phyloP scores from a whole-genome alignment of 2,888 invertebrate species.

The Zele albiditarsus region DNA sequence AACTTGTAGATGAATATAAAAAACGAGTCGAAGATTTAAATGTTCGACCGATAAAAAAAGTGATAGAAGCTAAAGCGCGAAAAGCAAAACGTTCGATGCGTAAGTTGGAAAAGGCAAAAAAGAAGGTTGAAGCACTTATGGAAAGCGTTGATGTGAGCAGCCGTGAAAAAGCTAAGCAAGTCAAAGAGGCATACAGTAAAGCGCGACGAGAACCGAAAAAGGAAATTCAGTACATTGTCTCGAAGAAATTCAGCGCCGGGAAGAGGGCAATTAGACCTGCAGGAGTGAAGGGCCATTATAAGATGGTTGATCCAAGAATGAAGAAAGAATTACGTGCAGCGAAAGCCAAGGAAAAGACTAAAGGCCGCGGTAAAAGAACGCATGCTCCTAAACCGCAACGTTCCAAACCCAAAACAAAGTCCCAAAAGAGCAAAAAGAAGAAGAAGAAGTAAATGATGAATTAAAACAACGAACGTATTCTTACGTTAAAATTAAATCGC shows the following conservation, averaged over 20 bases:
- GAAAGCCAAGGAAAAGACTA: constrained; percentile 78
- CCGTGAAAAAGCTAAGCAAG: constrained; percentile 92
- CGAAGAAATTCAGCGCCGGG: constrained; percentile 88
- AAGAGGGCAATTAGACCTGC: constrained; percentile 86
- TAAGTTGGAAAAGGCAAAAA: constrained; percentile 93
- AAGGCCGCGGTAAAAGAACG: constrained; percentile 63
- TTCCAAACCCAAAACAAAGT: constrained; percentile 53
- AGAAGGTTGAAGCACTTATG: constrained; percentile 94
- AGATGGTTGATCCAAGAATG: constrained; percentile 96
- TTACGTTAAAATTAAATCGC: neutral
- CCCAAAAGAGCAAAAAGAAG: constrained; percentile 50
- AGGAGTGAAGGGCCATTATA: constrained; percentile 93
- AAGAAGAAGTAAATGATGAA: neutral
- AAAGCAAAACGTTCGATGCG: constrained; percentile 93
- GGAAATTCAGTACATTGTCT: constrained; percentile 94
- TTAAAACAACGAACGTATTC: neutral
- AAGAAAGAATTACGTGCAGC: constrained; percentile 91
- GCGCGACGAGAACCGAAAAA: constrained; percentile 89
- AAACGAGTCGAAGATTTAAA: constrained; percentile 90
- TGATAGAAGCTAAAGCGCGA: constrained; percentile 97
- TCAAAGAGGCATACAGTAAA: constrained; percentile 94
- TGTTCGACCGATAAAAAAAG: constrained; percentile 96
- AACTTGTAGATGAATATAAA: constrained; percentile 89
- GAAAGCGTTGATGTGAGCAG: constrained; percentile 93
- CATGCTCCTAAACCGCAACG: constrained; percentile 67